Evolutionary conservation across 1,140 invertebrate genomes (phyloP).

Genomic region (Drosophila takahashii): DNA sequence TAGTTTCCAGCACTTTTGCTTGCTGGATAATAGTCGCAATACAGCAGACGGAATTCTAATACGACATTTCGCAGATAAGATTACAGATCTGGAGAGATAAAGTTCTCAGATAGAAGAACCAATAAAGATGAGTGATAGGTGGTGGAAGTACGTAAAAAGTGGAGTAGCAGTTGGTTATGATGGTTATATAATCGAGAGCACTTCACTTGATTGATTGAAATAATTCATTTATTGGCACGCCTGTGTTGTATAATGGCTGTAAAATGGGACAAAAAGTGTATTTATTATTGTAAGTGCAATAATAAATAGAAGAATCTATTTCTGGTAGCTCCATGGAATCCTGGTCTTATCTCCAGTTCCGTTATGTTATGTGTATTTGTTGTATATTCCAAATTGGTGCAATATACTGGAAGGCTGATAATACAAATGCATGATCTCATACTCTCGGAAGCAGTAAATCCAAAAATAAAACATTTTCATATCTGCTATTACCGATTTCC

Average conservation of each 20-base stretch:
- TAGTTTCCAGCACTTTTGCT: neutral
- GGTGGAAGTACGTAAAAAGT: neutral
- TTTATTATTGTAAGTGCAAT: neutral
- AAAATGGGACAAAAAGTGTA: no score
- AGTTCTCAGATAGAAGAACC: conserved; percentile 1
- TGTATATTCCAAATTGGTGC: neutral
- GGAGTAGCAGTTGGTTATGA: neutral
- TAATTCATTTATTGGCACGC: neutral
- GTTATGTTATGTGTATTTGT: no score
- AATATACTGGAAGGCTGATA: conserved; percentile 10
- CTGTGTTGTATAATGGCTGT: neutral
- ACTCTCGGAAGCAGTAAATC: conserved; percentile 7
- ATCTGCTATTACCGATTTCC: conserved; percentile 21
- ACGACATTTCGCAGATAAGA: conserved; percentile 17
- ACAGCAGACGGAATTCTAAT: neutral
- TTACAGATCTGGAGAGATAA: conserved; percentile 27
- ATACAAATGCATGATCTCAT: conserved; percentile 24
- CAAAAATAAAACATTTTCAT: conserved; percentile 17
- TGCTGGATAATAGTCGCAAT: conserved; percentile 2
- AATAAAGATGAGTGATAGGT: conserved; percentile 11
- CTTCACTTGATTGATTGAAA: neutral
- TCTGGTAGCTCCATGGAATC: neutral
- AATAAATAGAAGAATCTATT: neutral
- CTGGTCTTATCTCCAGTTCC: neutral
- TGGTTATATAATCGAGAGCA: neutral